phyloP scores from a whole-genome alignment of 2,113 vertebrate species.

The Eclectus roratus region DNA sequence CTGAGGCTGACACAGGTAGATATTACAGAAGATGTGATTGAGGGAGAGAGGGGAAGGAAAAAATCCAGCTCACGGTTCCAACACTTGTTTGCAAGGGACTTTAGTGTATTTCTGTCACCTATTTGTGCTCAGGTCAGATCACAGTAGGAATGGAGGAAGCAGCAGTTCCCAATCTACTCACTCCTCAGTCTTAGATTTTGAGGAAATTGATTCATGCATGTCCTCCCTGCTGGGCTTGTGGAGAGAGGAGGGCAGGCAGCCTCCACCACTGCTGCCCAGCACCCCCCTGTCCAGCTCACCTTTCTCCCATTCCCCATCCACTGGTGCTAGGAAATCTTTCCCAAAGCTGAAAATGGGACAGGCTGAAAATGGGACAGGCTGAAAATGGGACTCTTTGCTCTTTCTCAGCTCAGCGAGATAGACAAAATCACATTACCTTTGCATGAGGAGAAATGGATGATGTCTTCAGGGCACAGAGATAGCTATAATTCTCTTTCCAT shows the following conservation, averaged over 20 bases:
- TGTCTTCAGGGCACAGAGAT: background rate
- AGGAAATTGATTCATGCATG: background rate
- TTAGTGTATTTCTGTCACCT: background rate
- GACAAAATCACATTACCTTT: background rate
- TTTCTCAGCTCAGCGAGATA: background rate
- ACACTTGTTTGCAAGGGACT: background rate
- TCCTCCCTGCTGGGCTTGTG: background rate
- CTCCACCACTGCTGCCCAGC: rapidly evolving
- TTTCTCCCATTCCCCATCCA: background rate
- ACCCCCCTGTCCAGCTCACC: rapidly evolving
- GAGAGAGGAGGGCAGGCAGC: background rate
- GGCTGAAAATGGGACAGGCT: background rate
- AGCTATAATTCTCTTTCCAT: background rate
- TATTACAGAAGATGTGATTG: background rate
- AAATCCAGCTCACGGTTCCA: background rate
- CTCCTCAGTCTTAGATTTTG: background rate
- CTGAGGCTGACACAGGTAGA: background rate
- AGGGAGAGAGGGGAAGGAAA: background rate
- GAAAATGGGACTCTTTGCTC: background rate
- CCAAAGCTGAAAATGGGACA: background rate
- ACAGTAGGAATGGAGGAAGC: background rate
- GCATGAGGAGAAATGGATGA: background rate
- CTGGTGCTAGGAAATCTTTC: background rate
- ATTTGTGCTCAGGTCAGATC: background rate
- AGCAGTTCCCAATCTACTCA: background rate